Evolutionary conservation across 2,113 vertebrate genomes (phyloP).

Genomic region (Argyrosomus japonicus): DNA sequence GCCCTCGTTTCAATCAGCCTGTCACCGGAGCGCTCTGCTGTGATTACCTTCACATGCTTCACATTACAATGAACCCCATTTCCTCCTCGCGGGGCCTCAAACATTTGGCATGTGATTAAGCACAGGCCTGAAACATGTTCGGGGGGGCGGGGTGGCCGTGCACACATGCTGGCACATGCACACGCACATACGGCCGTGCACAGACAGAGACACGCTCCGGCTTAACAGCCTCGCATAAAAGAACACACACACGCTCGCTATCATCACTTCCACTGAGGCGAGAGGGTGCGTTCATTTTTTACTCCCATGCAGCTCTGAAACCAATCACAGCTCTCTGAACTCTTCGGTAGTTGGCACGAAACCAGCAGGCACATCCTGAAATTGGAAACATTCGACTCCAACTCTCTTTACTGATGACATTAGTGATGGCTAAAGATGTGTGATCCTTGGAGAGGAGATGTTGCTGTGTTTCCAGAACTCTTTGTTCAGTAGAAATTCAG

Average conservation of each 20-base stretch:
- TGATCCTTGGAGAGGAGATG: too few species aligned
- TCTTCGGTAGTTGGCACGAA: too few species aligned
- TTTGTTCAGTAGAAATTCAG: too few species aligned
- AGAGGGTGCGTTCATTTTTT: too few species aligned
- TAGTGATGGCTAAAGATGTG: too few species aligned
- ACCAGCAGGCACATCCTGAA: too few species aligned
- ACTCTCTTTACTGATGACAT: too few species aligned
- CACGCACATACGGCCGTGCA: not conserved
- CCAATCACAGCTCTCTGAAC: too few species aligned
- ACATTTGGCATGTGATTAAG: slow-evolving; percentile 41
- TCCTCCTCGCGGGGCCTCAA: not conserved
- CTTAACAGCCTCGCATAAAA: not conserved
- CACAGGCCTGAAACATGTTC: slow-evolving; percentile 17
- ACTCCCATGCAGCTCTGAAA: too few species aligned
- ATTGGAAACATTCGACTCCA: too few species aligned
- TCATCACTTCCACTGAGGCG: not conserved
- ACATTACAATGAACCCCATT: slow-evolving; percentile 1
- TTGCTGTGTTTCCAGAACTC: too few species aligned
- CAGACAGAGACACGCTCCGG: not conserved
- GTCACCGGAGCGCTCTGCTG: not conserved
- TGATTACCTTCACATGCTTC: slow-evolving; percentile 57
- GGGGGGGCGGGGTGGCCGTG: not conserved
- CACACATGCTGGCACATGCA: not conserved
- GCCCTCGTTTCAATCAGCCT: slow-evolving; percentile 26
- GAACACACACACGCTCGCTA: not conserved